These are phyloP conservation scores for Tolmerus cingulatus DNA, from an alignment of 2,888 invertebrate species.

Conservation along the genomic window DNA sequence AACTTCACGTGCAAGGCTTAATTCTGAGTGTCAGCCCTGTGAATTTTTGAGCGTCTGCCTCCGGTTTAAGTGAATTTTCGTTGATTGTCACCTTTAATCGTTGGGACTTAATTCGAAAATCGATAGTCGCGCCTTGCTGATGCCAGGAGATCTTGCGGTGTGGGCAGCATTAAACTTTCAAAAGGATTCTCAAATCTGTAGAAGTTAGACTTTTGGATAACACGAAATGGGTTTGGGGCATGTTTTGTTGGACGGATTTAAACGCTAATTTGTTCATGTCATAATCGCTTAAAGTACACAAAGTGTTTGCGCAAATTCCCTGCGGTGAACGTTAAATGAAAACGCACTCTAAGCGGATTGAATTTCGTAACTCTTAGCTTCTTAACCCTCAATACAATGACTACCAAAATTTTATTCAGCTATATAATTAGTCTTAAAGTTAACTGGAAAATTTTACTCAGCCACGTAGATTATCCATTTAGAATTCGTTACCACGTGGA, in stretches of 20 bases:
- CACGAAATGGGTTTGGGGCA: not conserved
- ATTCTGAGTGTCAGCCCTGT: not conserved
- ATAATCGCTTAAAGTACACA: not conserved
- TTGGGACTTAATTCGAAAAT: not conserved
- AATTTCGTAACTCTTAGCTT: not conserved
- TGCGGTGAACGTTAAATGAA: not conserved
- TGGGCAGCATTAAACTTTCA: not conserved
- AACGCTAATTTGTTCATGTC: not conserved
- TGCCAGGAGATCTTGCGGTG: not conserved
- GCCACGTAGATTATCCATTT: too few relatives aligned
- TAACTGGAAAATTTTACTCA: too few relatives aligned
- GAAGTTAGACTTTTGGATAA: not conserved
- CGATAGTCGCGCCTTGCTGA: not conserved
- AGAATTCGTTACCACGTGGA: too few relatives aligned
- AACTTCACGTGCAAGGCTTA: not conserved
- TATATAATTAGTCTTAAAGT: too few relatives aligned
- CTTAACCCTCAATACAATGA: too few relatives aligned
- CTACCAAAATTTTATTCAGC: too few relatives aligned
- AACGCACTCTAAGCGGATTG: not conserved
- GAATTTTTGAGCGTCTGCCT: not conserved
- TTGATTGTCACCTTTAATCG: not conserved
- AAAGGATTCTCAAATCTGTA: not conserved
- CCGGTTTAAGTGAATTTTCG: not conserved
- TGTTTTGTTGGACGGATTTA: not conserved
- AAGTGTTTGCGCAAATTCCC: not conserved